Base-by-base conservation (phyloP, 2,888 invertebrate species). In the Andrena dorsata region DNA sequence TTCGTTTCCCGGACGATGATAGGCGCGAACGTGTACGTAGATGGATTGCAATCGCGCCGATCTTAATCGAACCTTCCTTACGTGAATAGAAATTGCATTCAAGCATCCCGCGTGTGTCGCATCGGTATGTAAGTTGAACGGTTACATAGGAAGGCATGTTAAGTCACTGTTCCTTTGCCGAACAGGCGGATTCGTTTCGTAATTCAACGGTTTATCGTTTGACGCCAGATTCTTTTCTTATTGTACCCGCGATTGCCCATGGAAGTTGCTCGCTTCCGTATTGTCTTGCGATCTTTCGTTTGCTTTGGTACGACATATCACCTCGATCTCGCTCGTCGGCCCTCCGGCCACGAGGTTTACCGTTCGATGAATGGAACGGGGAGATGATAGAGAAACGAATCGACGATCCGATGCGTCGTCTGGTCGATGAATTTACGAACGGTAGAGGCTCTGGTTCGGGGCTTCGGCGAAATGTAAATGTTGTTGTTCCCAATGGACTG, bases 401-500 rank as follows among this genome's bases (percentile, higher is more conserved):
- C n/a, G 61, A 49, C 28, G 20, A 68, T 63, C 65, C 63, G 23
- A 71, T 30, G 6, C 63, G 41, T 78, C 60, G 78, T 71, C 63
- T 20, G 56, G 35, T 78, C 68, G 68, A 76, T 32, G 49, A 41
- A 69, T 73, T 76, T 69, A 77, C 56, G 64, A 32, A 82, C 60
- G 72, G 75, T 72, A 35, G 26, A 64, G 56, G 35, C 69, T 63
- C 73, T 49, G 47, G 61, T 65, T 64, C 68, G 49, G 79, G 28
- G 78, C 75, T 72, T 76, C 71, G 74, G 73, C 76, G 60, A 73
- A 41, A 71, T 79, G 82, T 82, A 84, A 86, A 80, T 74, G 82
- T 86, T 89, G 91, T 92, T 91, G 90, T 91, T 81, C 90, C 86
- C 87, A 87, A 89, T 88, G 90, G 87, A 91, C 91, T 92, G 92